Base-by-base conservation (phyloP, 1,140 invertebrate species). In the Caenorhabditis brenneri region DNA sequence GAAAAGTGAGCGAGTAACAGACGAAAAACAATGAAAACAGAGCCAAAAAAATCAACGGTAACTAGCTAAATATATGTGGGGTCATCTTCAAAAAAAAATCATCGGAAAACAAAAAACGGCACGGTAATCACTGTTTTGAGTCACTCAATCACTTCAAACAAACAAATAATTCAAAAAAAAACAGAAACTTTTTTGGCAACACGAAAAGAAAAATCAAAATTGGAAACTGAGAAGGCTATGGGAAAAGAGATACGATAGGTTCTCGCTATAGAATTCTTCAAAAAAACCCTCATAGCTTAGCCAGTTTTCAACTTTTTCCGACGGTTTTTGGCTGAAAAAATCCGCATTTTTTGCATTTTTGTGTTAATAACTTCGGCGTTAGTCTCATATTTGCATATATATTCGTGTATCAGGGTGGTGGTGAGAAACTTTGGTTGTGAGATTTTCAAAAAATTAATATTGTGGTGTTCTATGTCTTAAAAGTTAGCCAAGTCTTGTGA, bases 301-400 rank as follows among this genome's bases (percentile, higher is more conserved):
- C n/a, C n/a, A n/a, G n/a, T n/a, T n/a, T n/a, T n/a, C n/a, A n/a
- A n/a, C n/a, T n/a, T n/a, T n/a, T n/a, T n/a, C n/a, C n/a, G n/a
- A n/a, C n/a, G n/a, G n/a, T n/a, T n/a, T n/a, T n/a, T n/a, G n/a
- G n/a, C n/a, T n/a, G n/a, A n/a, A n/a, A n/a, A n/a, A n/a, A n/a
- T n/a, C n/a, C n/a, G n/a, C n/a, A n/a, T n/a, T n/a, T n/a, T n/a
- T n/a, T n/a, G n/a, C n/a, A n/a, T n/a, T n/a, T n/a, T n/a, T 46
- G 9, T 46, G 42, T 46, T 46, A 58, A 31, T n/a, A n/a, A n/a
- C n/a, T n/a, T n/a, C n/a, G n/a, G n/a, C n/a, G n/a, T n/a, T n/a
- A n/a, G n/a, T n/a, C n/a, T 31, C 55, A 58, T 58, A 58, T 58
- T 58, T 58, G 55, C 55, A 58, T 58, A 58, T 58, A 58, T 16